phyloP scores from a whole-genome alignment of 1,140 invertebrate genomes.

The Maniola jurtina region DNA sequence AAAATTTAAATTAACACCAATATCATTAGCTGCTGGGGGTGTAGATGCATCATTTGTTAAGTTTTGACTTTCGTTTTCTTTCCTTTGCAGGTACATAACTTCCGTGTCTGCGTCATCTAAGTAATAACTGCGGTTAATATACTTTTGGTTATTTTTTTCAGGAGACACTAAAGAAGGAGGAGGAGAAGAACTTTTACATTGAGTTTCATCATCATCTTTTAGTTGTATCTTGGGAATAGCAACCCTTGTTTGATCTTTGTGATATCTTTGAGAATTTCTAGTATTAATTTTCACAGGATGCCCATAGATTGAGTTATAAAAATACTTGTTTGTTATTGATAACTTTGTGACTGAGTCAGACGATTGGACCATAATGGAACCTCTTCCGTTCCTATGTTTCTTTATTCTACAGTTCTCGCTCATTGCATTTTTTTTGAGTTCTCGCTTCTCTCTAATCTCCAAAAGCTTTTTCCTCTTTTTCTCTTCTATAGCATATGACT shows the following conservation, averaged over 20 bases:
- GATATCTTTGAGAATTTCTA: conserved; percentile 35
- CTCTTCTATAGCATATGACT: conserved; percentile 57
- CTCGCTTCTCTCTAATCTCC: conserved; percentile 62
- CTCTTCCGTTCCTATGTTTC: conserved; percentile 52
- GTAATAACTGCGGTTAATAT: conserved; percentile 49
- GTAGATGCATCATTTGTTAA: conserved; percentile 28
- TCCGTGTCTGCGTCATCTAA: conserved; percentile 55
- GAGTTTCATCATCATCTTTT: conserved; percentile 31
- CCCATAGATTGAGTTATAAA: conserved; percentile 71
- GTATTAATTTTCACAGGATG: conserved; percentile 34
- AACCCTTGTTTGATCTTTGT: conserved; percentile 32
- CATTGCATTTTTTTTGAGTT: conserved; percentile 56
- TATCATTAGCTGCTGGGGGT: conserved; percentile 42
- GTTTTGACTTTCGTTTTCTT: conserved; percentile 31
- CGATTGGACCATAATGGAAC: conserved; percentile 48
- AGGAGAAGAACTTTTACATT: conserved; percentile 3
- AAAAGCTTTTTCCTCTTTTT: conserved; percentile 61
- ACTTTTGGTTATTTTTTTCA: conserved; percentile 41
- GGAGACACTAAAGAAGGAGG: conserved; percentile 8
- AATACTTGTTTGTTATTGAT: conserved; percentile 69
- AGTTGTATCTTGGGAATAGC: conserved; percentile 22
- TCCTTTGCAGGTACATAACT: conserved; percentile 49
- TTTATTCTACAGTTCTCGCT: conserved; percentile 53
- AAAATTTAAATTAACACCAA: conserved; percentile 35
- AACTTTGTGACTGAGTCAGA: conserved; percentile 66